Percentiles rank a stretch among this genome's conserved stretches.
Conservation (phyloP, 2,797 vertebrate species). For the Mustela erminea region DNA sequence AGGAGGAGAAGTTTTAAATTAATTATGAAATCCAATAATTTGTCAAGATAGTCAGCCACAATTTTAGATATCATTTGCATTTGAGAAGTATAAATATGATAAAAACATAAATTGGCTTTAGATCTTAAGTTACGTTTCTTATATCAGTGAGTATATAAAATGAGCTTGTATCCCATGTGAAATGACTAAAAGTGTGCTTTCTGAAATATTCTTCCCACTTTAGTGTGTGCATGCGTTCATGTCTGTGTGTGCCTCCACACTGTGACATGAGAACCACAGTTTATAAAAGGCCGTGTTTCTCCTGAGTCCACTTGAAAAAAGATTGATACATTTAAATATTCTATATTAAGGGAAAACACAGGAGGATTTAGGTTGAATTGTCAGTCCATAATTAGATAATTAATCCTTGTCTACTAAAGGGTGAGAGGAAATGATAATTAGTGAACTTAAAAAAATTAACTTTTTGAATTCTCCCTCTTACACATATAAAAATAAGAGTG, state of each 20-base stretch:
- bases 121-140: neutral
- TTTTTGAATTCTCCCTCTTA: neutral
- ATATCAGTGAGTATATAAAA: neutral
- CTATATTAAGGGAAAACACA: neutral
- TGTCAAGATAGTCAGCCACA: neutral
- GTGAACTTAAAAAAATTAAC: slow-evolving; percentile 15
- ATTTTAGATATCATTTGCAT: neutral
- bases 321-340: neutral
- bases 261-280: neutral
- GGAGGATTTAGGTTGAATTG: neutral
- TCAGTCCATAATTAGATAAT: neutral
- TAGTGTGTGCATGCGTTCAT: neutral
- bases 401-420: neutral
- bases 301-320: neutral
- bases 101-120: neutral
- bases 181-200: neutral
- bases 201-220: neutral
- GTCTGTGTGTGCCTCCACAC: neutral
- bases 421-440: neutral
- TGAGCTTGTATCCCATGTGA: neutral
- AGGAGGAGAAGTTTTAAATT: neutral
- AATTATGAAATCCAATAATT: neutral
- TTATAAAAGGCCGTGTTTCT: neutral
- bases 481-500: neutral
- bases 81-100: neutral